A percentile compares a stretch with the other conserved stretches of the same genome.
Evolutionary conservation across 2,113 vertebrate species (phyloP).

Genomic region (Echinops telfairi): DNA sequence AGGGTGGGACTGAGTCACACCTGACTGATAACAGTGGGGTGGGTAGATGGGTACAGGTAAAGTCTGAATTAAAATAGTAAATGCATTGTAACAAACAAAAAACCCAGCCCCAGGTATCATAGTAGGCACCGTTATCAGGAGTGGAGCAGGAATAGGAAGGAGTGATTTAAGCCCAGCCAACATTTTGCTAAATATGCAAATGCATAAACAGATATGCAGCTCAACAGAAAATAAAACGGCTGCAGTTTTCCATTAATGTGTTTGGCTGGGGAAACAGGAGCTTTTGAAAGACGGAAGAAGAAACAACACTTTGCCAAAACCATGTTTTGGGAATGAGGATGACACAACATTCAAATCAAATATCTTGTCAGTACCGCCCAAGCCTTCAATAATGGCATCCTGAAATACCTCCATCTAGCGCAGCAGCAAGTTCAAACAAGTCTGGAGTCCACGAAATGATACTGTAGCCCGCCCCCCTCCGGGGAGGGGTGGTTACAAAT

Average conservation of each 20-base stretch:
- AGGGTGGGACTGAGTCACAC: too few relatives aligned
- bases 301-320: conserved; percentile 2
- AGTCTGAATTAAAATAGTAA: conserved; percentile 20
- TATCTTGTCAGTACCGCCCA: neutral
- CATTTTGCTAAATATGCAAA: conserved; percentile 3
- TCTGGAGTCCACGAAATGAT: neutral
- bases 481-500: neutral
- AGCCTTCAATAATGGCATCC: neutral
- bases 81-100: neutral
- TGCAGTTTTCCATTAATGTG: neutral
- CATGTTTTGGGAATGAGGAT: neutral
- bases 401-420: too few relatives aligned
- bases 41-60: neutral
- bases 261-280: conserved; percentile 26
- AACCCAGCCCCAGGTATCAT: neutral
- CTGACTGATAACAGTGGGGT: too few relatives aligned
- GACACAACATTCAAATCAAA: neutral
- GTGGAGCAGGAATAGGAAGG: neutral
- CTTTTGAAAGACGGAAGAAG: neutral
- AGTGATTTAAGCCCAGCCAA: conserved; percentile 21
- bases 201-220: neutral
- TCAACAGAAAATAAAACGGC: neutral
- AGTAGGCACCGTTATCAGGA: neutral
- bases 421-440: neutral
- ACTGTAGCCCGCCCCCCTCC: neutral